These are phyloP conservation scores for Ichneumoninae sp. DNA, from an alignment of 2,888 invertebrate species.

Conservation along the genomic window DNA sequence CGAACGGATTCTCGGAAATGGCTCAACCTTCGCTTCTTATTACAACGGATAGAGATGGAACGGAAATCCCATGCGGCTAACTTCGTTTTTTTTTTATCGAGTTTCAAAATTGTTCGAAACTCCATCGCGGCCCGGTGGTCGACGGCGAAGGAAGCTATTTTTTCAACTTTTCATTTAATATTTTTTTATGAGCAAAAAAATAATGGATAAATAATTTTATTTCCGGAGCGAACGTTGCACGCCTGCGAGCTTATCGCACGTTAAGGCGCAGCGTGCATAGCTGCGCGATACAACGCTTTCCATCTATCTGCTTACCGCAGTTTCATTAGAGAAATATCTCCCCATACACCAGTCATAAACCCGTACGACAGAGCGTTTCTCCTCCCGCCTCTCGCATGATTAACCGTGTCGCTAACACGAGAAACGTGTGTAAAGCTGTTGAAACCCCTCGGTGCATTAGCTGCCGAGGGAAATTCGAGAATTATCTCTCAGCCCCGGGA, in stretches of 20 bases:
- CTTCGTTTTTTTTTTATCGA: constrained; percentile 21
- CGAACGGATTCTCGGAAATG: neutral
- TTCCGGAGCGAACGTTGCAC: neutral
- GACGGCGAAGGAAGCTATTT: constrained; percentile 15
- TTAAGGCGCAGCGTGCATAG: neutral
- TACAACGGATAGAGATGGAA: neutral
- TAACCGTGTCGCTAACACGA: constrained; percentile 40
- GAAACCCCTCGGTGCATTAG: constrained; percentile 37
- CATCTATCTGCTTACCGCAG: constrained; percentile 4
- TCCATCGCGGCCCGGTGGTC: neutral
- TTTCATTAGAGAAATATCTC: constrained; percentile 40
- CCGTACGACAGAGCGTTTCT: constrained; percentile 25
- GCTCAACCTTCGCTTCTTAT: neutral
- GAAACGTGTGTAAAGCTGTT: constrained; percentile 13
- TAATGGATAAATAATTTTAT: neutral
- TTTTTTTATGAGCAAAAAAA: neutral
- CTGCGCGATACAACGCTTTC: neutral
- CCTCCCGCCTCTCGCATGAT: constrained; percentile 36
- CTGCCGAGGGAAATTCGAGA: constrained; percentile 49
- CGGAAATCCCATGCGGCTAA: neutral
- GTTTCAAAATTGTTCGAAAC: constrained; percentile 25
- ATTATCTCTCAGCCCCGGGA: constrained; percentile 27
- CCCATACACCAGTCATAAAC: constrained; percentile 42
- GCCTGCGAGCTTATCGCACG: neutral
- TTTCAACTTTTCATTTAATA: neutral